Conservation (phyloP, 2,113 vertebrate genomes). For the Erythrolamprus reginae region DNA sequence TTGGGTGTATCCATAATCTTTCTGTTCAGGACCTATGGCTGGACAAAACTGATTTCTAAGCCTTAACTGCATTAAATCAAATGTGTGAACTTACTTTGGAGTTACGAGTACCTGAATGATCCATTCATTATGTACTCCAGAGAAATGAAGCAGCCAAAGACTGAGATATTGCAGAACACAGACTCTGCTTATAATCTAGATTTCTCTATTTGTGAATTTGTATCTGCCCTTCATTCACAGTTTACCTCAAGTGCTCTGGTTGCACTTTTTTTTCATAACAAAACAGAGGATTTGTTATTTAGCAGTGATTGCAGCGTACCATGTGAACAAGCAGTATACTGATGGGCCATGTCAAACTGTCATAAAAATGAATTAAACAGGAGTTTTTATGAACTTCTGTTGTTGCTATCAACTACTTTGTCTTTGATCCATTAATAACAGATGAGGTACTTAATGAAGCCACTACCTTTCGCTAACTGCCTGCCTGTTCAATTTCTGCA, state of each 20-base stretch:
- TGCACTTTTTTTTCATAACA: not conserved
- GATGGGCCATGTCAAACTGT: constrained; percentile 22
- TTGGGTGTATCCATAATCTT: not conserved
- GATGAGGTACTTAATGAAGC: constrained; percentile 7
- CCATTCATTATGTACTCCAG: not conserved
- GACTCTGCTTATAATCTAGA: not conserved
- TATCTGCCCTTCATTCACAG: not conserved
- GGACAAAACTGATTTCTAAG: not conserved
- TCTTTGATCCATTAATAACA: constrained; percentile 25
- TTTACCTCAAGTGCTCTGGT: not conserved
- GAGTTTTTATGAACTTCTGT: constrained; percentile 40
- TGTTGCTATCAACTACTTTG: constrained; percentile 32
- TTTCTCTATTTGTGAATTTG: not conserved
- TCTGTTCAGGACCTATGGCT: not conserved
- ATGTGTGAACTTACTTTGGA: not conserved
- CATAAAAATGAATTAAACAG: constrained; percentile 37
- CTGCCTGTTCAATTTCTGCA: constrained; percentile 35
- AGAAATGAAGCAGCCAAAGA: not conserved
- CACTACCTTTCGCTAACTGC: constrained; percentile 37
- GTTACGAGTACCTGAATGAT: not conserved
- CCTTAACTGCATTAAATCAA: not conserved
- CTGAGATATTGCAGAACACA: not conserved
- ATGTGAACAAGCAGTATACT: constrained; percentile 24
- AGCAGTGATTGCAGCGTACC: constrained; percentile 1
- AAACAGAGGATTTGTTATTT: not conserved